Conservation (phyloP, 92 coral and sea anemone species). For the Umimayanthus chanpuru region DNA sequence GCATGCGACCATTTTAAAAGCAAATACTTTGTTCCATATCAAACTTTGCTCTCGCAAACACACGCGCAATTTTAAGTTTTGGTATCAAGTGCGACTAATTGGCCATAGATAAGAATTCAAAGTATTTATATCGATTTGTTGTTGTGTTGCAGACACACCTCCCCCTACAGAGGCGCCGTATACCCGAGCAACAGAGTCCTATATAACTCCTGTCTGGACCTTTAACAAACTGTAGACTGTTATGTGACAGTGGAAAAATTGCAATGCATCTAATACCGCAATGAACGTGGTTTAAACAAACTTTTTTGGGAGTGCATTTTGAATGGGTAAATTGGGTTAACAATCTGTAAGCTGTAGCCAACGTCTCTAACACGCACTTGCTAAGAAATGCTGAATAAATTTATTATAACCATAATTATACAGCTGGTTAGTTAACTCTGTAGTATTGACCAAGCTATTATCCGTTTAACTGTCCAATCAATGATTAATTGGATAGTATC, state of each 20-base stretch:
- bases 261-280: neutral
- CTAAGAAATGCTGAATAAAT: neutral
- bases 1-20: too few relatives aligned
- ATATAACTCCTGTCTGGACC: constrained; percentile 18
- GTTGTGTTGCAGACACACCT: neutral
- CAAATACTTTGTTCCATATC: too few relatives aligned
- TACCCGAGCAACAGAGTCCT: neutral
- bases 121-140: neutral
- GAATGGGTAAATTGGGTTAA: neutral
- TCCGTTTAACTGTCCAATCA: too few relatives aligned
- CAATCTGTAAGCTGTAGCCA: neutral
- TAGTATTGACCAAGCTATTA: too few relatives aligned
- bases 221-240: constrained; percentile 14
- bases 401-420: neutral
- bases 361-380: neutral
- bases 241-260: neutral
- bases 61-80: too few relatives aligned
- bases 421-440: too few relatives aligned
- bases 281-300: neutral
- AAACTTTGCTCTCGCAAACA: too few relatives aligned
- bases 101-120: too few relatives aligned
- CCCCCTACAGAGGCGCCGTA: neutral
- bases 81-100: too few relatives aligned
- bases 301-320: neutral
- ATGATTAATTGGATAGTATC: too few relatives aligned